Percentiles rank a stretch among this genome's conserved stretches.
phyloP scores from a whole-genome alignment of 2,888 invertebrate genomes.

The Drosophila ezoana region DNA sequence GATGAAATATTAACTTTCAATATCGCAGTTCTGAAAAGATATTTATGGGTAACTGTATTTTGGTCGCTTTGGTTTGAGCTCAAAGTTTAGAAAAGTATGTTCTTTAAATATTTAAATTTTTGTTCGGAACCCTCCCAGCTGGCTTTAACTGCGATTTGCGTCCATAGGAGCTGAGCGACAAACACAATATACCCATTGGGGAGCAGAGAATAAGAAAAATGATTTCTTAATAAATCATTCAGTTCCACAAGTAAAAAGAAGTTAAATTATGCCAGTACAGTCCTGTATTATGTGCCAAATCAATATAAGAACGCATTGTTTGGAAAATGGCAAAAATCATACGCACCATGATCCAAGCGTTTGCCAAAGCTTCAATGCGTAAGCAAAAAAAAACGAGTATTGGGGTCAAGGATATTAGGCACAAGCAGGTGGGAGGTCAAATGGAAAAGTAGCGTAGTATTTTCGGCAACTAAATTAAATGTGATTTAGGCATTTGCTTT shows the following conservation, averaged over 20 bases:
- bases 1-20: too few species aligned
- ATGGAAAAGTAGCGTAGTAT: constrained; percentile 44
- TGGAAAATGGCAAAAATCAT: constrained; percentile 35
- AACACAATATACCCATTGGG: too few species aligned
- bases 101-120: too few species aligned
- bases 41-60: too few species aligned
- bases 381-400: constrained; percentile 56
- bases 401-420: constrained; percentile 62
- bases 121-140: too few species aligned
- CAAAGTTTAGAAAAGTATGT: too few species aligned
- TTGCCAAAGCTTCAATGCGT: constrained; percentile 55
- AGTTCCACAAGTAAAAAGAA: not conserved
- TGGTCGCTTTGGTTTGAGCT: too few species aligned
- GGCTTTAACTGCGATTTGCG: too few species aligned
- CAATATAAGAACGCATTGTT: constrained; percentile 44
- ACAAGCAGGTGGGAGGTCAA: constrained; percentile 31
- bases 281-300: constrained; percentile 23
- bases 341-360: constrained; percentile 45
- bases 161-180: too few species aligned
- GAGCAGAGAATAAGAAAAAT: too few species aligned
- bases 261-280: constrained; percentile 5
- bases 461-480: constrained; percentile 63
- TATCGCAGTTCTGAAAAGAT: too few species aligned
- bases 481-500: constrained; percentile 49
- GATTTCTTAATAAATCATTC: too few species aligned